Base-by-base conservation (phyloP, 2,797 vertebrate species). In the Alauda arvensis region DNA sequence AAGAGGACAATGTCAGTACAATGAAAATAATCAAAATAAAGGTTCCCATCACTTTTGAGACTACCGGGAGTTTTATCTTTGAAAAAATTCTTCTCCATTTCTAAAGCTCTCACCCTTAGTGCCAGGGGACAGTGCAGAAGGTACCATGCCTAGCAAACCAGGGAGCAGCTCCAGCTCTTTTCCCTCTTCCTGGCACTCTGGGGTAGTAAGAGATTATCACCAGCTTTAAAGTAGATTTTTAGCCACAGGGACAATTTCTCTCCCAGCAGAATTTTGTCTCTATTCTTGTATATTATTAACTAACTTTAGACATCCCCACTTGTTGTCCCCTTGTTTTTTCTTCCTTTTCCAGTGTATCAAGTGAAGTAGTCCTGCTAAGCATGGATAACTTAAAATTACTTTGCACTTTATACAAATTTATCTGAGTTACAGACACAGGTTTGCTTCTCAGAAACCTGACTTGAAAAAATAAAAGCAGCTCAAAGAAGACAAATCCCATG, bases 21-120 rank as follows among this genome's bases (percentile, higher is more conserved):
- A 56, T 49, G 77, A 83, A 93, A 95, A 91, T 92, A 93, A 91
- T 91, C 90, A 91, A 93, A 97, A 97, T 96, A 97, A 97, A 97
- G 68, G 46, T 95, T 93, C 77, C 84, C 34, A 23, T 92, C 75
- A 83, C 88, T 94, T 95, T 84, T 86, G 67, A 91, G 78, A 34
- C 40, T 65, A 68, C 60, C 77, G n/a, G 6, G 45, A 61, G 42
- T 52, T 91, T 77, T 43, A 46, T 72, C 46, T 69, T 33, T 33
- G 40, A 46, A 66, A 65, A 43, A 49, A 11, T 24, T 62, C 4
- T 62, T 88, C 67, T 24, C 25, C 2, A 4, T 52, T 52, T 26
- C 42, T 45, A n/a, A 80, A 39, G 31, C 31, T 49, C 31, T 66
- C 3, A 0, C 24, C 52, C 39, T 53, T 6, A 42, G 26, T 29